Conservation (phyloP, 2,797 vertebrate genomes). For the Chaenodraco wilsoni region DNA sequence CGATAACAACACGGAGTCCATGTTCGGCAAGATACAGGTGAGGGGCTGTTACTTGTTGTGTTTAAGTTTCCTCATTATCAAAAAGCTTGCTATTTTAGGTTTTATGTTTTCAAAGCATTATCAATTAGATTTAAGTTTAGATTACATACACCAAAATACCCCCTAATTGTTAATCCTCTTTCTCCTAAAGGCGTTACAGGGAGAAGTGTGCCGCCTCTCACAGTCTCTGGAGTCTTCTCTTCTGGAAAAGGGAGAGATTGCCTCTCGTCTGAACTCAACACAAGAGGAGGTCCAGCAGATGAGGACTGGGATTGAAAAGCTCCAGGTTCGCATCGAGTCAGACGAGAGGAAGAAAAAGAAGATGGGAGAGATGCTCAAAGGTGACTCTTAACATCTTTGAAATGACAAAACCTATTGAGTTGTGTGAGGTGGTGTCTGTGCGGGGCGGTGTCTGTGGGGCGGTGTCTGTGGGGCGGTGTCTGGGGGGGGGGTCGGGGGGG, state of each 20-base stretch:
- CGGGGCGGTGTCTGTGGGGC: no score
- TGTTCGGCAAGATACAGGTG: conserved; percentile 83
- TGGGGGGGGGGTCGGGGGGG: no score
- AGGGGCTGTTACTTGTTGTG: background rate
- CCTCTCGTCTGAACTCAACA: conserved; percentile 85
- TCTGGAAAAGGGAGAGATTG: conserved; percentile 90
- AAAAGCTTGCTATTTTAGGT: no score
- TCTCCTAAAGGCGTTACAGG: conserved; percentile 68
- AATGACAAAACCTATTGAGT: background rate
- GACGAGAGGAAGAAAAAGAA: conserved; percentile 89
- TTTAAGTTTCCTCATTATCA: background rate
- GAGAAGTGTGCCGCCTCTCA: conserved; percentile 81
- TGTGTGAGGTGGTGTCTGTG: background rate
- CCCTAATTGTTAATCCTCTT: conserved; percentile 1
- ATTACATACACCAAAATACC: background rate
- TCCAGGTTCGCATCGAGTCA: conserved; percentile 90
- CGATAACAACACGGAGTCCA: conserved; percentile 77
- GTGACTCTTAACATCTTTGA: conserved; percentile 35
- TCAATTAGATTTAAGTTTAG: background rate
- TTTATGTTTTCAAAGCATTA: background rate
- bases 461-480: no score
- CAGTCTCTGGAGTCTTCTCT: conserved; percentile 87
- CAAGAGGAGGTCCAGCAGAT: conserved; percentile 88
- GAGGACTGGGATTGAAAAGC: conserved; percentile 89
- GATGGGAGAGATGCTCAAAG: conserved; percentile 84